Evolutionary conservation across 1,140 invertebrate genomes (phyloP), one percentile per base, ranked within the genome.

Genomic region (Mesaphorura yosii): DNA sequence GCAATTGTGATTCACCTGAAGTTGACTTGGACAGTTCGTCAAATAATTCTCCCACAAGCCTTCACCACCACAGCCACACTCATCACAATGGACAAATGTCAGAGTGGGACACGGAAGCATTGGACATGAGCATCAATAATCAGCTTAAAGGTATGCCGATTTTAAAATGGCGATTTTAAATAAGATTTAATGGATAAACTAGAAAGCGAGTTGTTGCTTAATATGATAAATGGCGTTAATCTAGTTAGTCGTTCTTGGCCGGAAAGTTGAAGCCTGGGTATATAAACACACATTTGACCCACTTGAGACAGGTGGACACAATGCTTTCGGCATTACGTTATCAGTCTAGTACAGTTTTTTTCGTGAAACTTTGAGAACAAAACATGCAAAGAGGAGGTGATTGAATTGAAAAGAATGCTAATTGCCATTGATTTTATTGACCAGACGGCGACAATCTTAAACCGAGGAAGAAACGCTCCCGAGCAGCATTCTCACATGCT

Each of bases 401-500:
- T n/a, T n/a, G n/a, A n/a, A n/a, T n/a, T n/a, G n/a, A n/a, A n/a
- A n/a, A n/a, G n/a, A n/a, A n/a, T n/a, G n/a, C n/a, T n/a, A n/a
- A n/a, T n/a, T n/a, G n/a, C n/a, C n/a, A 22, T 50, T 28, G 31
- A 10, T 39, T 2, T 28, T 38, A 12, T 28, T 20, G 27, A 38
- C 19, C 28, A 51, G 55, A 57, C 22, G 44, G 48, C 37, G 61
- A 61, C n/a, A n/a, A n/a, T 29, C 42, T 53, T 26, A 66, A 75
- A 50, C 73, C 74, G 1, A 66, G 89, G 41, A 94, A 94, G 73
- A 95, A 95, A 67, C 76, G 91, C 29, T 93, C 89, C 22, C 75
- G 91, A 58, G 91, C 92, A 0, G 91, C 92, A 1, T 97, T 96
- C 66, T 93, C 90, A 29, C 92, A 96, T 69, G 88, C 88, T 25